These are phyloP conservation scores for Spermophilus dauricus DNA, from an alignment of 2,113 vertebrate species.

Conservation along the genomic window DNA sequence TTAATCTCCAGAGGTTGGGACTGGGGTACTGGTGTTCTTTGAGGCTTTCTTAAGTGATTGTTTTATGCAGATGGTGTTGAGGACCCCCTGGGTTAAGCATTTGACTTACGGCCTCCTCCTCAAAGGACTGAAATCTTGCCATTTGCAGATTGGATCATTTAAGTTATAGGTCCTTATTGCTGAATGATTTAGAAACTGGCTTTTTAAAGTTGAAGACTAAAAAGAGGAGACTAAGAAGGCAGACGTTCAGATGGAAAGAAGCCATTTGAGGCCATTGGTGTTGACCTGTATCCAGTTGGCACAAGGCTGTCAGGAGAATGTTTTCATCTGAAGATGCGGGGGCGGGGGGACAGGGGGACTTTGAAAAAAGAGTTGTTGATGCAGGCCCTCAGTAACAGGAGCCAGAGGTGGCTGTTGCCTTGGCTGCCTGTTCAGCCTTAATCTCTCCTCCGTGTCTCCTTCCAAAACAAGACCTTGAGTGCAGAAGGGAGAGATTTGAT, in stretches of 20 bases:
- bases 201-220: slow-evolving; percentile 42
- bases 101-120: not conserved
- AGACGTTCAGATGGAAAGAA: not conserved
- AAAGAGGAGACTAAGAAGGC: slow-evolving; percentile 27
- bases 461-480: not conserved
- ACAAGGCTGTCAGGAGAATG: not conserved
- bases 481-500: not conserved
- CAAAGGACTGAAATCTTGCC: not conserved
- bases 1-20: not conserved
- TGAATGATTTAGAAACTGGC: not conserved
- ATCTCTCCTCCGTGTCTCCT: not conserved
- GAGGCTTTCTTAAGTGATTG: not conserved
- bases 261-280: not conserved
- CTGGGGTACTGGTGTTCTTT: not conserved
- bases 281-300: slow-evolving; percentile 19
- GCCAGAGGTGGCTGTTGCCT: not conserved
- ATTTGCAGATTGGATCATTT: not conserved
- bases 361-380: not conserved
- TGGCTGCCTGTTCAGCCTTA: not conserved
- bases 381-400: not conserved
- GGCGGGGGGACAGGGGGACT: not conserved
- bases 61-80: not conserved
- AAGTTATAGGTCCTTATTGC: not conserved
- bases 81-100: not conserved
- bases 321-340: slow-evolving; percentile 1